Evolutionary conservation across 2,888 invertebrate species (phyloP), one percentile per base, ranked within the genome.

Genomic region (Rotaria magnacalcarata): DNA sequence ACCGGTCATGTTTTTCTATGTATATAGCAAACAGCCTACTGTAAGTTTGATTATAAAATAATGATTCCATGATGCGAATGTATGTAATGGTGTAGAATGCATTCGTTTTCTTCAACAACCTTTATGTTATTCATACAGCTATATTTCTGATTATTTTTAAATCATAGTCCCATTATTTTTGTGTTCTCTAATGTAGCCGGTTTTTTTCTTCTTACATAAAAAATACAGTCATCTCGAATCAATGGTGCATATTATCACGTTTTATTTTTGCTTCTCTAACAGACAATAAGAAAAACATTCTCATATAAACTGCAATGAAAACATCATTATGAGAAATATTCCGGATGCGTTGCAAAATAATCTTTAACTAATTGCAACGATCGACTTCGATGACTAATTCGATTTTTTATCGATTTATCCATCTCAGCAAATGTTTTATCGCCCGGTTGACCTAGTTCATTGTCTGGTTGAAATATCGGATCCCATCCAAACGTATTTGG

Each of bases 401-500:
- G 92, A 91, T 99, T 97, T 91, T 99, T 99, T 87, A 94, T 93
- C 74, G 93, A 92, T 89, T 94, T 95, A 4, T 94, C 92, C 93
- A 99, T 92, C 92, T 99, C 96, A 0, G 95, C 97, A 91, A 95
- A 99, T 0, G 98, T 99, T 24, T 80, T 21, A 24, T 47, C 8
- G 7, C 10, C n/a, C 21, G 75, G 75, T 24, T 80, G 75, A 2
- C 67, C 67, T 90, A 94, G 90, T 94, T 89, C 88, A 19, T 89
- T 90, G 14, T 89, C 89, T 6, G 91, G 91, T 87, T 90, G 89
- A 89, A 99, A 99, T 89, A 96, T 94, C 6, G 96, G 95, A 92
- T 99, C 99, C 98, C 98, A 99, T 8, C 99, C 99, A 92, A 99
- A 99, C 89, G 95, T 94, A 85, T 93, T 92, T 0, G 94, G 92